phyloP scores from a whole-genome alignment of 1,140 invertebrate genomes.

The silkworm (Bombyx mori) region ASM3026992v2 NC_085107.1:10287501-10288000 shows the following conservation, averaged over 20 bases:
- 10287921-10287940: no score
- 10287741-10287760: constrained; percentile 8
- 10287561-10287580: constrained; percentile 12
- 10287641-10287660: constrained; percentile 37
- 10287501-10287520: constrained; percentile 5
- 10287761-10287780: constrained; percentile 13
- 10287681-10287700: constrained; percentile 19
- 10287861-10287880: constrained; percentile 72
- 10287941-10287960: no score
- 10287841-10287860: constrained; percentile 71
- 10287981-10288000: no score
- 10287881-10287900: constrained; percentile 42
- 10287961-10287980: no score
- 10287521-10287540: no score
- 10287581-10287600: constrained; percentile 37
- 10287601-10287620: constrained; percentile 41
- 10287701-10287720: constrained; percentile 44
- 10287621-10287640: constrained; percentile 44
- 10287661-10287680: constrained; percentile 29
- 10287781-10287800: constrained; percentile 16
- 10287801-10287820: constrained; percentile 64
- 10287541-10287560: no score
- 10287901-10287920: no score
- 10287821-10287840: constrained; percentile 57
- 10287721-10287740: constrained; percentile 42